Evolutionary conservation across 2,888 invertebrate species (phyloP).

Genomic region (Cristatella mucedo): DNA sequence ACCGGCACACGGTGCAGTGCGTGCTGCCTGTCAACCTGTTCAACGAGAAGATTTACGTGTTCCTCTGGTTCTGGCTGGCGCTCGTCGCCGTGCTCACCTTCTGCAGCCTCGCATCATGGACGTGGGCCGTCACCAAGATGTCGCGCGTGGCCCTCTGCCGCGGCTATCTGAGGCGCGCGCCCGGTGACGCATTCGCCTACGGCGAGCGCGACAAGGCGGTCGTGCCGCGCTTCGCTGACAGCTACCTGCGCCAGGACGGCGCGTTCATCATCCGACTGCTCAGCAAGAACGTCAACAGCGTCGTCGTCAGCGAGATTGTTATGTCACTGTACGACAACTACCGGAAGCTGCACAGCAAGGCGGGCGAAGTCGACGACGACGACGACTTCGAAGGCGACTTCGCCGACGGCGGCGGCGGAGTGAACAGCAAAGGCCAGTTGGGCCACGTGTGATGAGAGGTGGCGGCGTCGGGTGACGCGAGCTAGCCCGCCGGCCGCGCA

Average conservation of each 20-base stretch:
- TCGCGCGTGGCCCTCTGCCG: slow-evolving; percentile 28
- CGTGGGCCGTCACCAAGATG: slow-evolving; percentile 14
- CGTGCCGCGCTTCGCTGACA: slow-evolving; percentile 34
- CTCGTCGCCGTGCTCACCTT: slow-evolving; percentile 29
- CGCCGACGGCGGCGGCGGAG: too few species aligned
- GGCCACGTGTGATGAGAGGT: too few species aligned
- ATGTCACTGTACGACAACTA: slow-evolving; percentile 35
- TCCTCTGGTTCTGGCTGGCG: slow-evolving; percentile 37
- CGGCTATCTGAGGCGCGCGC: slow-evolving; percentile 40
- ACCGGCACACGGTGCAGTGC: slow-evolving; percentile 17
- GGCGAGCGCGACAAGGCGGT: slow-evolving; percentile 20
- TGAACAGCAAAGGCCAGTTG: too few species aligned
- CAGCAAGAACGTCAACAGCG: slow-evolving; percentile 37
- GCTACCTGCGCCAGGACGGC: slow-evolving; percentile 34
- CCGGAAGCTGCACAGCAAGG: slow-evolving; percentile 17
- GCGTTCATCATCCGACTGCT: slow-evolving; percentile 34
- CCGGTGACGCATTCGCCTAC: slow-evolving; percentile 13
- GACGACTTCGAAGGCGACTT: too few species aligned
- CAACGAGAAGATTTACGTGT: slow-evolving; percentile 37
- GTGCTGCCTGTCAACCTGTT: slow-evolving; percentile 17
- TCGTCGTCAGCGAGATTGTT: slow-evolving; percentile 35
- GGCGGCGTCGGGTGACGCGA: too few species aligned
- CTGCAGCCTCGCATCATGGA: slow-evolving; percentile 28
- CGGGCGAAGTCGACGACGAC: too few species aligned
- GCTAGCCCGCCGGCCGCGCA: too few species aligned